Evolutionary conservation across 92 coral and sea anemone genomes (phyloP), one percentile per base, ranked within the genome.

Genomic region (Umimayanthus kanabou): DNA sequence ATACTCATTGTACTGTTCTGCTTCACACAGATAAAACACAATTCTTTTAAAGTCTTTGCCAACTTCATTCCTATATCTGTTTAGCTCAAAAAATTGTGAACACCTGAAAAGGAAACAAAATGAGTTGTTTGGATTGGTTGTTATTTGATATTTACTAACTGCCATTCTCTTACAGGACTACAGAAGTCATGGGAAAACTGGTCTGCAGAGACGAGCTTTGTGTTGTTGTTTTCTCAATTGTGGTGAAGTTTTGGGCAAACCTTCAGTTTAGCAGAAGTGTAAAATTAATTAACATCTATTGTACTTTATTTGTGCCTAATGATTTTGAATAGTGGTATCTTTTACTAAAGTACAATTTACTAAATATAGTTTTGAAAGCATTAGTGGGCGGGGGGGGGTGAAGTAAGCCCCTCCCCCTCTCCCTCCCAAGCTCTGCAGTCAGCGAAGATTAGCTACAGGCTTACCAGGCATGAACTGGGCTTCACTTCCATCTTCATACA

Each of bases 381-480:
- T 25, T 65, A n/a, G 72, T 5, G 72, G 72, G 72, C 9, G n/a
- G n/a, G 72, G 72, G 72, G 72, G 28, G 30, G 72, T 6, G 28
- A 11, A n/a, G 30, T 66, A 22, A 66, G 28, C 5, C 28, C 28
- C 22, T 14, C 7, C 72, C 72, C 30, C n/a, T 5, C n/a, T 29
- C 30, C 72, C 72, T n/a, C 72, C 72, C 30, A 23, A 66, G 72
- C 72, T 66, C 72, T 66, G 72, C 72, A n/a, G n/a, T n/a, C n/a
- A n/a, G n/a, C n/a, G n/a, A n/a, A n/a, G n/a, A n/a, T n/a, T n/a
- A n/a, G n/a, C n/a, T n/a, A n/a, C n/a, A 42, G 10, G 57, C 79
- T 87, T 75, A 50, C 92, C 89, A 6, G 92, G 92, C 85, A 89
- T 74, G 25, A 86, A 89, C 58, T 77, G 90, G 77, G 94, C 92